A percentile compares a stretch with the other conserved stretches of the same genome.
These are phyloP conservation scores for Alviniconcha strummeri DNA, from an alignment of 2,888 invertebrate genomes.

Conservation along the genomic window DNA sequence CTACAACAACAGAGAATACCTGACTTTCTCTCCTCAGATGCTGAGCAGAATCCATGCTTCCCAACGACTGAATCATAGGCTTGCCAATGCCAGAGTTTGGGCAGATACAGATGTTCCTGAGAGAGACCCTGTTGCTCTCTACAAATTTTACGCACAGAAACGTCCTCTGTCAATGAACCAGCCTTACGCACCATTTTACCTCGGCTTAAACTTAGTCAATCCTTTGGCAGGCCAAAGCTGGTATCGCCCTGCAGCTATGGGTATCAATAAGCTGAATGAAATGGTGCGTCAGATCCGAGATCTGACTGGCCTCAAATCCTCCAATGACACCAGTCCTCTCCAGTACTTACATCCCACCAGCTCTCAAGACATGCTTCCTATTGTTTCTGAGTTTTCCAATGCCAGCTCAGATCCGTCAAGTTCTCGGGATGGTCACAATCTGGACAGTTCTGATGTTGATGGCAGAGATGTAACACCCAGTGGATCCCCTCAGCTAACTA, in stretches of 20 bases:
- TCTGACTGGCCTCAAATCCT: constrained; percentile 54
- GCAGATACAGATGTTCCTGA: constrained; percentile 53
- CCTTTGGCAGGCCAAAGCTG: constrained; percentile 56
- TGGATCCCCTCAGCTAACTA: constrained; percentile 28
- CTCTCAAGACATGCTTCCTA: constrained; percentile 20
- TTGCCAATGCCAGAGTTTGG: constrained; percentile 45
- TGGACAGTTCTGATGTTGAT: constrained; percentile 26
- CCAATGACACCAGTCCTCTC: constrained; percentile 29
- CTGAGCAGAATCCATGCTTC: constrained; percentile 40
- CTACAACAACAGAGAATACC: constrained; percentile 53
- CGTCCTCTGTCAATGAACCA: constrained; percentile 57
- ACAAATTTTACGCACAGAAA: constrained; percentile 61
- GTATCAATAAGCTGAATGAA: constrained; percentile 65
- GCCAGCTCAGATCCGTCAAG: constrained; percentile 29
- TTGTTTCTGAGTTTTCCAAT: constrained; percentile 30
- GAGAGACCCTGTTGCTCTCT: constrained; percentile 59
- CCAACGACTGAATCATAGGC: constrained; percentile 39
- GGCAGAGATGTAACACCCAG: constrained; percentile 25
- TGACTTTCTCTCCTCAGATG: constrained; percentile 52
- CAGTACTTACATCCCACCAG: constrained; percentile 20
- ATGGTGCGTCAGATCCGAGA: constrained; percentile 63
- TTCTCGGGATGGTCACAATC: constrained; percentile 26
- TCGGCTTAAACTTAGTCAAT: constrained; percentile 56
- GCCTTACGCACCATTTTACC: constrained; percentile 61
- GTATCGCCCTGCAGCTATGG: constrained; percentile 63